phyloP scores from a whole-genome alignment of 1,140 invertebrate species.

The Chlorops oryzae region DNA sequence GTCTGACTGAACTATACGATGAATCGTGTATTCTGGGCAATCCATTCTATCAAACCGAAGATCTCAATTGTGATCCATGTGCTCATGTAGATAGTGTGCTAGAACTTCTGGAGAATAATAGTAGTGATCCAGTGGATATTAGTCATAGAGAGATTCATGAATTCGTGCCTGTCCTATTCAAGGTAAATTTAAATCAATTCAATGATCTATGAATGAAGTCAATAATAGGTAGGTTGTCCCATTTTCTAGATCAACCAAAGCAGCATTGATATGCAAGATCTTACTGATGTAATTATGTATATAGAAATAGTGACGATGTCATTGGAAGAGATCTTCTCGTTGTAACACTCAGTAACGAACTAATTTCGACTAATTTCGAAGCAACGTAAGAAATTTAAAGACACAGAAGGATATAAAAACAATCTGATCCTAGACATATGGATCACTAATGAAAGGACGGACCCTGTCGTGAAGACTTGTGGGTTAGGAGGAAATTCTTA shows the following conservation, averaged over 20 bases:
- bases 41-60: conserved; percentile 60
- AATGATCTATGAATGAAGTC: background rate
- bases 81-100: conserved; percentile 54
- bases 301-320: conserved; percentile 47
- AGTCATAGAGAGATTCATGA: too few species aligned
- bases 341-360: too few species aligned
- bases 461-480: too few species aligned
- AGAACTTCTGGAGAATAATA: too few species aligned
- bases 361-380: too few species aligned
- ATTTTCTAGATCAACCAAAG: conserved; percentile 38
- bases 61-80: conserved; percentile 66
- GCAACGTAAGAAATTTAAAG: too few species aligned
- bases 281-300: conserved; percentile 50
- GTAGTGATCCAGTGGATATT: conserved; percentile 15
- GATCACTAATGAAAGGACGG: too few species aligned
- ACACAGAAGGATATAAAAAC: too few species aligned
- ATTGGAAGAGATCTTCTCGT: conserved; percentile 53
- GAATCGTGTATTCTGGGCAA: conserved; percentile 67
- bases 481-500: too few species aligned
- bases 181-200: conserved; percentile 11
- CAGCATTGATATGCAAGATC: conserved; percentile 40
- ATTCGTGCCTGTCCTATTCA: conserved; percentile 33
- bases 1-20: conserved; percentile 58
- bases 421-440: too few species aligned
- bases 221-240: background rate